Evolutionary conservation across 2,113 vertebrate species (phyloP).

Genomic region (Acrocephalus arundinaceus): DNA sequence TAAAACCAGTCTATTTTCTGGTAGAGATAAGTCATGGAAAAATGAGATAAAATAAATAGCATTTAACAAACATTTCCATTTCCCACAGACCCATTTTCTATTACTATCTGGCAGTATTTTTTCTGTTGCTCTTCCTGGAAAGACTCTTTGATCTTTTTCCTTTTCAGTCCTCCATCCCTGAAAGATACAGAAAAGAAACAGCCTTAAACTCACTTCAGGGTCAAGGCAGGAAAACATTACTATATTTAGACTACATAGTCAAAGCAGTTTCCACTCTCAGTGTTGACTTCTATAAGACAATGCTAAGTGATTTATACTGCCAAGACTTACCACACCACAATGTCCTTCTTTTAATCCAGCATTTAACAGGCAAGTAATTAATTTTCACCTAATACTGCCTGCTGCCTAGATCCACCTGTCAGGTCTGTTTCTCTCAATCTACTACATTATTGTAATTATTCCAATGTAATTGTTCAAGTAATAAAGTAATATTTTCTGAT

Average conservation of each 20-base stretch:
- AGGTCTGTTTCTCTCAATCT: not conserved
- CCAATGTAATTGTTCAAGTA: not conserved
- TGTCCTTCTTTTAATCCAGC: not conserved
- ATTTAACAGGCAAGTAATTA: not conserved
- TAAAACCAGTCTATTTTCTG: not conserved
- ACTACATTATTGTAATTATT: not conserved
- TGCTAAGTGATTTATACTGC: not conserved
- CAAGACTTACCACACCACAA: not conserved
- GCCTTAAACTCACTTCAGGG: not conserved
- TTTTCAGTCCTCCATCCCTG: slow-evolving; percentile 92
- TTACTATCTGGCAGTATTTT: slow-evolving; percentile 87
- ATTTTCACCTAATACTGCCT: not conserved
- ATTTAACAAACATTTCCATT: not conserved
- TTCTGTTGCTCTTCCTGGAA: slow-evolving; percentile 91
- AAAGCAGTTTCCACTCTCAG: not conserved
- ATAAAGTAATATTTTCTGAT: not conserved
- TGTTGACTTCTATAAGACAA: not conserved
- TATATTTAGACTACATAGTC: not conserved
- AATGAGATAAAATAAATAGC: slow-evolving; percentile 3
- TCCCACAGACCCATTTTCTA: slow-evolving; percentile 57
- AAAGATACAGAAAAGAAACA: slow-evolving; percentile 1
- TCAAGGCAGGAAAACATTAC: not conserved
- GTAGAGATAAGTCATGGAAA: not conserved
- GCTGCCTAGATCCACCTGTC: not conserved
- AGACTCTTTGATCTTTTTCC: slow-evolving; percentile 85